Percentiles rank a stretch among this genome's conserved stretches.
Conservation (phyloP, 2,888 invertebrate species). For the Xylophagus ater region DNA sequence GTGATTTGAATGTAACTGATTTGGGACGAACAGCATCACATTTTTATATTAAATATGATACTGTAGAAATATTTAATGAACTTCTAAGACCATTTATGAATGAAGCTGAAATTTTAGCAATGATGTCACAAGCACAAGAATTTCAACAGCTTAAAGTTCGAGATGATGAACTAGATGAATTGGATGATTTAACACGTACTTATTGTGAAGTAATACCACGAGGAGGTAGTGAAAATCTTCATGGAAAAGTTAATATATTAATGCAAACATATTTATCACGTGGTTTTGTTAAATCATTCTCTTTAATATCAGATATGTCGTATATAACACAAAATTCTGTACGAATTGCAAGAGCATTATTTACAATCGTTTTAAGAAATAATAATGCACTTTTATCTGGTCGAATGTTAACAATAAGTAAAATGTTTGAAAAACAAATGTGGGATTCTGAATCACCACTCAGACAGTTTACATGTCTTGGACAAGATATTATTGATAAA, state of each 20-base stretch:
- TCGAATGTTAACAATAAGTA: slow-evolving; percentile 72
- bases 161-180: slow-evolving; percentile 88
- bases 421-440: slow-evolving; percentile 84
- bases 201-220: slow-evolving; percentile 69
- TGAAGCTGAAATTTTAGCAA: slow-evolving; percentile 73
- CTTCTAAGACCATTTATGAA: slow-evolving; percentile 69
- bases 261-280: slow-evolving; percentile 82
- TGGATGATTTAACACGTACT: slow-evolving; percentile 62
- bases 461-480: slow-evolving; percentile 69
- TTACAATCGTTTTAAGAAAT: slow-evolving; percentile 82
- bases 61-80: slow-evolving; percentile 86
- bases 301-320: slow-evolving; percentile 35
- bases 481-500: slow-evolving; percentile 67
- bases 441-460: slow-evolving; percentile 84
- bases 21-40: slow-evolving; percentile 94
- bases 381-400: slow-evolving; percentile 85
- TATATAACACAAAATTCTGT: slow-evolving; percentile 65
- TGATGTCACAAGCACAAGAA: slow-evolving; percentile 87
- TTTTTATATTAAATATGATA: slow-evolving; percentile 94
- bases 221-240: slow-evolving; percentile 77
- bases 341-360: slow-evolving; percentile 81
- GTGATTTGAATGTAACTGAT: slow-evolving; percentile 69
- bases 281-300: slow-evolving; percentile 54
- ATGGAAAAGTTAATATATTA: slow-evolving; percentile 91
- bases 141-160: slow-evolving; percentile 92